These are phyloP conservation scores for Nomada goodeniana DNA, from an alignment of 2,888 invertebrate genomes.

Conservation along the genomic window DNA sequence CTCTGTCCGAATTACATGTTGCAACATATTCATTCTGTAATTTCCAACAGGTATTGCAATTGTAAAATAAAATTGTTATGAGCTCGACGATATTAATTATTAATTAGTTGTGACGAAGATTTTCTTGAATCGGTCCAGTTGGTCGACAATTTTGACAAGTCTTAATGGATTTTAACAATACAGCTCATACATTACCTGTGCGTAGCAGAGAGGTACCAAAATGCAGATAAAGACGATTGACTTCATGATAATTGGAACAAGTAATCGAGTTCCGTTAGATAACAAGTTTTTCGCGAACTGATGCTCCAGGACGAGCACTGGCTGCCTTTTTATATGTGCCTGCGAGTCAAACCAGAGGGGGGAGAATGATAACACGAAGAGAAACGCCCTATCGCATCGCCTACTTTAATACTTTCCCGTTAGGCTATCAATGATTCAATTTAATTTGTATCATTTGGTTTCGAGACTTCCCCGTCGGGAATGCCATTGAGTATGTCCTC, in stretches of 20 bases:
- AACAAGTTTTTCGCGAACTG: slow-evolving; percentile 1
- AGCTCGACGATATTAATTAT: no score
- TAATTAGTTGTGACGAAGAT: neutral
- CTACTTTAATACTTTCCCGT: neutral
- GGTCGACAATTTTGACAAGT: neutral
- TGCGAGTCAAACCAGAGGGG: neutral
- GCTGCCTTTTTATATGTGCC: slow-evolving; percentile 26
- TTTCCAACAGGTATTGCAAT: neutral
- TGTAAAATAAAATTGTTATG: neutral
- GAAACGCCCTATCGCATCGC: neutral
- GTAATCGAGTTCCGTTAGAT: neutral
- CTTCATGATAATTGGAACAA: slow-evolving; percentile 27
- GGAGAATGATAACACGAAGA: slow-evolving; percentile 17
- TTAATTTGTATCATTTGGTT: neutral
- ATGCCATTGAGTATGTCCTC: neutral
- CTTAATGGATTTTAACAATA: no score
- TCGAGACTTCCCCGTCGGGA: neutral
- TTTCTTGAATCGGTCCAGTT: neutral
- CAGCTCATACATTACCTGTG: slow-evolving; percentile 30
- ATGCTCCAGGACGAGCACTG: neutral
- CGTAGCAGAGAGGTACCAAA: slow-evolving; percentile 21
- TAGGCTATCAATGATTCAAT: no score
- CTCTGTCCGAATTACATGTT: no score
- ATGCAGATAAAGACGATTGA: slow-evolving; percentile 8
- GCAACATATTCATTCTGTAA: no score